Conservation (phyloP, 2,113 vertebrate genomes). For the Strix uralensis region DNA sequence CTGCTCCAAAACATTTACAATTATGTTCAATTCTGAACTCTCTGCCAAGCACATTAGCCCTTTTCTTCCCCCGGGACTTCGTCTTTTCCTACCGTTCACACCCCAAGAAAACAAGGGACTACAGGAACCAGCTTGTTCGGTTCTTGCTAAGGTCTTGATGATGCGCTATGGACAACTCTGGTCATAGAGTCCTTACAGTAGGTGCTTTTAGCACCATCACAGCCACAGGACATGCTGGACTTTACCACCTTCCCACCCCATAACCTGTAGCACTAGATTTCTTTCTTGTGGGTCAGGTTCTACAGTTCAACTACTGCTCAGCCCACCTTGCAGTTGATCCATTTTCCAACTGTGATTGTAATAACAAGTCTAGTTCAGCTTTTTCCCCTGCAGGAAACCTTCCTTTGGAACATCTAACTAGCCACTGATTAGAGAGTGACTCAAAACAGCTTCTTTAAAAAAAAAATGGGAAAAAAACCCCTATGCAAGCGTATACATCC, state of each 20-base stretch:
- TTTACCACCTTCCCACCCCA: not conserved
- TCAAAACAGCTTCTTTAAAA: not conserved
- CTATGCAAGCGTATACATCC: not conserved
- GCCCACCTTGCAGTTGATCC: not conserved
- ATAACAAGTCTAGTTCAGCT: not conserved
- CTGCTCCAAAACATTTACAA: not conserved
- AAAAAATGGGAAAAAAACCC: accelerated
- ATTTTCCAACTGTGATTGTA: not conserved
- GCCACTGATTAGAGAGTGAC: not conserved
- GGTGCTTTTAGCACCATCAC: not conserved
- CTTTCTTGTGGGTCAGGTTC: not conserved
- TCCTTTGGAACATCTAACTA: not conserved
- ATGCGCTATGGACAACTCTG: not conserved
- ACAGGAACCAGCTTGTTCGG: not conserved
- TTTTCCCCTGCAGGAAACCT: not conserved
- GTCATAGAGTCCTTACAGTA: accelerated
- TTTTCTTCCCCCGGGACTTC: not conserved
- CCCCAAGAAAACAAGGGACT: not conserved
- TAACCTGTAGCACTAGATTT: not conserved
- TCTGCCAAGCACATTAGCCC: not conserved
- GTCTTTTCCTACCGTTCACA: not conserved
- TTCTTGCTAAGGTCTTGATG: not conserved
- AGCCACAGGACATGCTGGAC: not conserved
- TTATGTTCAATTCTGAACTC: not conserved
- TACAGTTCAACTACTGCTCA: not conserved